phyloP scores from a whole-genome alignment of 2,797 vertebrate species.

The Scyliorhinus canicula region DNA sequence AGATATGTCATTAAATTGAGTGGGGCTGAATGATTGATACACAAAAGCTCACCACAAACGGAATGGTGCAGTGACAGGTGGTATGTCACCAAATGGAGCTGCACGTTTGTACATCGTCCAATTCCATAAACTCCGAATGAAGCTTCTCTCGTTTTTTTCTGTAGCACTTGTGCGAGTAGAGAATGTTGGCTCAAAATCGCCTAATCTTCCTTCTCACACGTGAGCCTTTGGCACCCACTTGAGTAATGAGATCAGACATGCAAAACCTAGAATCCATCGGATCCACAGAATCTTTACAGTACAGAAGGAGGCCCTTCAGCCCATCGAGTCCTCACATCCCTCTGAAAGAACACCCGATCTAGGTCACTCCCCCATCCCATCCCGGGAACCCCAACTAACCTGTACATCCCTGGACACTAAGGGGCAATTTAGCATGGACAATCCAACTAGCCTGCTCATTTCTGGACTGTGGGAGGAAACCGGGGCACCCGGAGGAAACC shows the following conservation, averaged over 20 bases:
- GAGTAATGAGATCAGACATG: not conserved
- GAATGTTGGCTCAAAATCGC: not conserved
- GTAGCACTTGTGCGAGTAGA: not conserved
- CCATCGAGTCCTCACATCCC: too few relatives aligned
- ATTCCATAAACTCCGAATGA: not conserved
- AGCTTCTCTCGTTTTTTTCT: not conserved
- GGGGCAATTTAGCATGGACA: too few relatives aligned
- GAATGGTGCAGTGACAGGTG: not conserved
- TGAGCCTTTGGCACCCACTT: not conserved
- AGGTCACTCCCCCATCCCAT: too few relatives aligned
- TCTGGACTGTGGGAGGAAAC: too few relatives aligned
- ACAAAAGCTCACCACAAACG: not conserved
- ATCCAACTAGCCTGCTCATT: too few relatives aligned
- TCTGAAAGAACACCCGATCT: too few relatives aligned
- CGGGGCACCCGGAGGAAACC: too few relatives aligned
- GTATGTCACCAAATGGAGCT: not conserved
- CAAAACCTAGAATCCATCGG: too few relatives aligned
- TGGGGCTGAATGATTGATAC: not conserved
- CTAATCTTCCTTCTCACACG: not conserved
- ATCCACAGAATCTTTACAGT: too few relatives aligned
- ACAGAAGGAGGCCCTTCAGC: too few relatives aligned
- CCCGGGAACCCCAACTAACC: too few relatives aligned
- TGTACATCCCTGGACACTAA: too few relatives aligned
- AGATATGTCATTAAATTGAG: not conserved
- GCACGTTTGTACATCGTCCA: not conserved